phyloP scores from a whole-genome alignment of 2,113 vertebrate genomes.

The Tychaedon coryphoeus region DNA sequence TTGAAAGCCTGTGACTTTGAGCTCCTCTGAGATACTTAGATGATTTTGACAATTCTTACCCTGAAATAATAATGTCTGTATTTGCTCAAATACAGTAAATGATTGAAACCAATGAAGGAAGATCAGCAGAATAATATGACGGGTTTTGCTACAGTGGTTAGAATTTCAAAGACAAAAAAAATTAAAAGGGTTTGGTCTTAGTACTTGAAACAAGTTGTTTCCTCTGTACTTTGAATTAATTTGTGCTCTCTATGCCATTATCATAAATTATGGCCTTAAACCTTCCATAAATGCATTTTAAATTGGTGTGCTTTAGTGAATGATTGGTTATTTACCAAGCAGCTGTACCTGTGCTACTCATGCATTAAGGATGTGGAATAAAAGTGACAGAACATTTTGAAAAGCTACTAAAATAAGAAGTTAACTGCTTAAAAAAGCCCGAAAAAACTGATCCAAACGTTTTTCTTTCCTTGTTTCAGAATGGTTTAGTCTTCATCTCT shows the following conservation, averaged over 20 bases:
- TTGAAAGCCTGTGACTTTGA: background rate
- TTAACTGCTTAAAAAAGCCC: background rate
- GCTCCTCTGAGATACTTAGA: background rate
- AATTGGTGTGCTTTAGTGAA: constrained; percentile 62
- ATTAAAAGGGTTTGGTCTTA: constrained; percentile 5
- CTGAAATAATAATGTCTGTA: background rate
- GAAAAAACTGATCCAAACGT: background rate
- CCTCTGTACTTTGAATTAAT: constrained; percentile 70
- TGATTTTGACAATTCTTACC: background rate
- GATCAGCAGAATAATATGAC: background rate
- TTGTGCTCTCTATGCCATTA: constrained; percentile 65
- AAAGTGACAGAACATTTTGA: constrained; percentile 27
- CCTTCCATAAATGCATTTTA: constrained; percentile 68
- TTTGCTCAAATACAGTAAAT: background rate
- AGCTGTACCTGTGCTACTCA: constrained; percentile 43
- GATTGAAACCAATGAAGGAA: background rate
- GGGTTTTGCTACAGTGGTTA: background rate
- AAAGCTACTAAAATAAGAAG: constrained; percentile 22
- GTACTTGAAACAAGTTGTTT: constrained; percentile 58
- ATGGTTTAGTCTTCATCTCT: background rate
- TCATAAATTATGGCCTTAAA: constrained; percentile 69
- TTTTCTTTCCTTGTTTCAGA: constrained; percentile 8
- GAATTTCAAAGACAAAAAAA: constrained; percentile 22
- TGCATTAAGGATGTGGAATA: constrained; percentile 49
- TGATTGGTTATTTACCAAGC: constrained; percentile 71